Conservation (phyloP, 2,888 invertebrate species). For the Mayetiola destructor region DNA sequence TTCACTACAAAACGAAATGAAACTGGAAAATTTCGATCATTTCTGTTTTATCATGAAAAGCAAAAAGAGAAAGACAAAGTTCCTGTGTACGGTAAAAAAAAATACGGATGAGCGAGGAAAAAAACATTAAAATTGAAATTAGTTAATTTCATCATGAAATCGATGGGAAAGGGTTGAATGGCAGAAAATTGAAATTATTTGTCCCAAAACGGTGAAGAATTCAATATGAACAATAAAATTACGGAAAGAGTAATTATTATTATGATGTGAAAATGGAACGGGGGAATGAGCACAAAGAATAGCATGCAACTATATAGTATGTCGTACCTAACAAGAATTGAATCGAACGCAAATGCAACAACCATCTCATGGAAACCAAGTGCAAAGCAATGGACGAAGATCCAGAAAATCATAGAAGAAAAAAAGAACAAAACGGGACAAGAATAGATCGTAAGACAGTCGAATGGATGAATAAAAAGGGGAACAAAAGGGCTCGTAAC, state of each 20-base stretch:
- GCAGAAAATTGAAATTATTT: neutral
- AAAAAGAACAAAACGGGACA: too few relatives aligned
- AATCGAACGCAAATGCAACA: too few relatives aligned
- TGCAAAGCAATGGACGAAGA: too few relatives aligned
- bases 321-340: neutral
- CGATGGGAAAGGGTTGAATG: neutral
- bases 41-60: too few relatives aligned
- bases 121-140: neutral
- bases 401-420: too few relatives aligned
- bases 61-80: slow-evolving; percentile 23
- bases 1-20: too few relatives aligned
- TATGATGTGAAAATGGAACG: neutral
- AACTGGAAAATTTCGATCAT: too few relatives aligned
- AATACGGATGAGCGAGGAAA: neutral
- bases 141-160: slow-evolving; percentile 2
- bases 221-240: slow-evolving; percentile 1
- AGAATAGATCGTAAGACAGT: too few relatives aligned
- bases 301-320: neutral
- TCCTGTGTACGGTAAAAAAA: too few relatives aligned
- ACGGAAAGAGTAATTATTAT: neutral
- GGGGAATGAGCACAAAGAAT: neutral
- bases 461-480: too few relatives aligned
- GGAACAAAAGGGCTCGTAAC: too few relatives aligned
- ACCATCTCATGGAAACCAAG: too few relatives aligned
- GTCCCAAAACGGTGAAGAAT: neutral